A percentile compares a stretch with the other conserved stretches of the same genome.
These are phyloP conservation scores for Oryzias sinensis DNA, from an alignment of 2,797 vertebrate genomes.

Conservation along the genomic window DNA sequence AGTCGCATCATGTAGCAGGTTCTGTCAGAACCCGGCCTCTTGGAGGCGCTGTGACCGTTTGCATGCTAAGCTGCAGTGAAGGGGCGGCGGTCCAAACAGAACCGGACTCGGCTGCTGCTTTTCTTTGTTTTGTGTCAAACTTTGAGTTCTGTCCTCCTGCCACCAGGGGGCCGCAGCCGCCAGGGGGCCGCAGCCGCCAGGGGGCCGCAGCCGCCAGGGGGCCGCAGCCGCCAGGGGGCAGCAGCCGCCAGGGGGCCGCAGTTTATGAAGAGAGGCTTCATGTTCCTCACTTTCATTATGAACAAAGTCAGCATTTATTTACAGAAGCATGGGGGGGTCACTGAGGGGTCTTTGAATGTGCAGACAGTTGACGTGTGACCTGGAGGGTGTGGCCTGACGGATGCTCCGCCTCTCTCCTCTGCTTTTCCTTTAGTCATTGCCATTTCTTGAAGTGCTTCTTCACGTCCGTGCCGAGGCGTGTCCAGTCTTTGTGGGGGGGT, in stretches of 20 bases:
- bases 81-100: not conserved
- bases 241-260: too few relatives aligned
- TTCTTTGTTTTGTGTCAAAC: too few relatives aligned
- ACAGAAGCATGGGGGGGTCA: not conserved
- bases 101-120: not conserved
- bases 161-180: conserved; percentile 3
- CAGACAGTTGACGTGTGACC: too few relatives aligned
- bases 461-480: not conserved
- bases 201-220: not conserved
- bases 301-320: not conserved
- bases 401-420: conserved; percentile 1
- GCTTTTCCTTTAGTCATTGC: conserved; percentile 1
- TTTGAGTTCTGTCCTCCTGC: not conserved
- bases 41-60: conserved; percentile 55
- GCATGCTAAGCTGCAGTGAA: conserved; percentile 38
- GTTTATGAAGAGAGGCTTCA: conserved; percentile 4
- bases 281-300: conserved; percentile 1
- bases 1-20: conserved; percentile 63
- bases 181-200: not conserved
- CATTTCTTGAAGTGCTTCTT: not conserved
- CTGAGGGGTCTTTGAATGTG: too few relatives aligned
- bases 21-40: conserved; percentile 51
- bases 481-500: not conserved
- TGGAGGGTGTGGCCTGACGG: not conserved
- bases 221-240: not conserved